A percentile compares a stretch with the other conserved stretches of the same genome.
phyloP scores from a whole-genome alignment of 2,113 vertebrate species.

The Diadophis punctatus region DNA sequence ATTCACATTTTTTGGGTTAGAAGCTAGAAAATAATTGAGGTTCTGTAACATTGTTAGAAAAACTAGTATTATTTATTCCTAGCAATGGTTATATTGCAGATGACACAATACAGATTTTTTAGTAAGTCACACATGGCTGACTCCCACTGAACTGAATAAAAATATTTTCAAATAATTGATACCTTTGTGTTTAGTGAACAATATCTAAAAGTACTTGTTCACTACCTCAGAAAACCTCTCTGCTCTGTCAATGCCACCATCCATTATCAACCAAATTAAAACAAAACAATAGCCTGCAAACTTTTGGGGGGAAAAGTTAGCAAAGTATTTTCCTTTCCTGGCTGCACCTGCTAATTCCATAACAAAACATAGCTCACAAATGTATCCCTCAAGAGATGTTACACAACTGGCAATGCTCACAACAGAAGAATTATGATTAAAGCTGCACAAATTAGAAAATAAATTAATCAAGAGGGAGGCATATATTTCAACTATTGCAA shows the following conservation, averaged over 20 bases:
- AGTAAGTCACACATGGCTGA: neutral
- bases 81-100: neutral
- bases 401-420: constrained; percentile 2
- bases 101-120: neutral
- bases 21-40: neutral
- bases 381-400: neutral
- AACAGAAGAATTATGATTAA: neutral
- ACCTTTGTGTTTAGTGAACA: neutral
- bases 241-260: neutral
- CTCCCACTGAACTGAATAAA: neutral
- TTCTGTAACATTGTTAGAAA: neutral
- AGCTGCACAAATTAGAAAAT: constrained; percentile 29
- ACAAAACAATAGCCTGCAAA: neutral
- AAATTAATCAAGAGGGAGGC: neutral
- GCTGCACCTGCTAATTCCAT: constrained; percentile 1
- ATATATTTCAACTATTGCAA: neutral
- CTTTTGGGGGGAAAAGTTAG: neutral
- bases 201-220: neutral
- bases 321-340: neutral
- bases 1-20: neutral
- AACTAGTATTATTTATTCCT: neutral
- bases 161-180: neutral
- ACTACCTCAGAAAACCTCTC: neutral
- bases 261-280: neutral
- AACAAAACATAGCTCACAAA: constrained; percentile 24